Conservation (phyloP, 2,797 vertebrate species). For the Gymnoscopelus braueri region DNA sequence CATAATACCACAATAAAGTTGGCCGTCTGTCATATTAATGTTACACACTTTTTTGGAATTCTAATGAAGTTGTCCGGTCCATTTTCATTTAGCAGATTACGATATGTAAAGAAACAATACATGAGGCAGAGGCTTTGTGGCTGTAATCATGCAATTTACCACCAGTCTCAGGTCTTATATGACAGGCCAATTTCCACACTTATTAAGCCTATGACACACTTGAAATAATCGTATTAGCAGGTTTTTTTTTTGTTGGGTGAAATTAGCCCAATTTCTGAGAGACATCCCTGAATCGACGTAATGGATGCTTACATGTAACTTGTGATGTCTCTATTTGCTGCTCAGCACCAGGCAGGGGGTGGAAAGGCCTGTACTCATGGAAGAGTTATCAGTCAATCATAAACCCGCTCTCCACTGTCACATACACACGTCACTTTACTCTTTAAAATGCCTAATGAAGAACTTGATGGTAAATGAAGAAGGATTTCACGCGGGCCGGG, state of each 20-base stretch:
- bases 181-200: slow-evolving; percentile 89
- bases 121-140: slow-evolving; percentile 77
- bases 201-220: slow-evolving; percentile 89
- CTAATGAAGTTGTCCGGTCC: slow-evolving; percentile 79
- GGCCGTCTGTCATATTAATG: slow-evolving; percentile 81
- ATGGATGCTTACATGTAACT: slow-evolving; percentile 67
- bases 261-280: slow-evolving; percentile 81
- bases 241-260: slow-evolving; percentile 65
- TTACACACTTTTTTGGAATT: slow-evolving; percentile 73
- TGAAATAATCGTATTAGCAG: slow-evolving; percentile 88
- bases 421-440: slow-evolving; percentile 22
- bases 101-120: slow-evolving; percentile 87
- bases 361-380: slow-evolving; percentile 49
- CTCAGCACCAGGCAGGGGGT: slow-evolving; percentile 65
- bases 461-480: slow-evolving; percentile 31
- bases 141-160: slow-evolving; percentile 85
- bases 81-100: slow-evolving; percentile 85
- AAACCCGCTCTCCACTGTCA: slow-evolving; percentile 39
- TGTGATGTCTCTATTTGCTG: slow-evolving; percentile 77
- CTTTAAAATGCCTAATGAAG: slow-evolving; percentile 51
- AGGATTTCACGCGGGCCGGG: slow-evolving; percentile 38
- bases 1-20: slow-evolving; percentile 86
- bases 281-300: slow-evolving; percentile 67
- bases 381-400: slow-evolving; percentile 60
- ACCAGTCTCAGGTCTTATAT: slow-evolving; percentile 81